These are phyloP conservation scores for Dicrurus megarhynchus DNA, from an alignment of 2,113 vertebrate species.

Conservation along the genomic window DNA sequence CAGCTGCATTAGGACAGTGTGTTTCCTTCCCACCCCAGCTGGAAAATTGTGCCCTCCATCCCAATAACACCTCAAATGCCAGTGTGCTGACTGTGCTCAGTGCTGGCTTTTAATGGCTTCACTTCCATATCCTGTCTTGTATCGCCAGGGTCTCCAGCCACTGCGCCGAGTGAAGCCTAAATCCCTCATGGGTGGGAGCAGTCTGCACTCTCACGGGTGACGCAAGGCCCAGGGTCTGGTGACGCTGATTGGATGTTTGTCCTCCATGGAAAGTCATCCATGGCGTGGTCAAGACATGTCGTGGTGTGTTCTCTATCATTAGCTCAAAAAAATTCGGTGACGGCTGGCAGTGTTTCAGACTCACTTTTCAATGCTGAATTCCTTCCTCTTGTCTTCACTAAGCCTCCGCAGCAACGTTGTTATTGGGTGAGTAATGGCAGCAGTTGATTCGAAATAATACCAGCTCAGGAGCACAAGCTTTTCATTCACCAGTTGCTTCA, in stretches of 20 bases:
- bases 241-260: neutral
- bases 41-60: neutral
- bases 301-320: neutral
- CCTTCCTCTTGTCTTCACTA: conserved; percentile 4
- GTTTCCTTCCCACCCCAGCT: neutral
- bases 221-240: neutral
- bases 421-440: neutral
- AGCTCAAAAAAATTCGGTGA: neutral
- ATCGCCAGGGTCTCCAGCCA: neutral
- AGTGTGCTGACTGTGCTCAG: neutral
- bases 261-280: neutral
- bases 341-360: neutral
- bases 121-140: neutral
- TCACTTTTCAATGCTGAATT: neutral
- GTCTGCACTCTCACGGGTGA: neutral
- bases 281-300: neutral
- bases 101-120: neutral
- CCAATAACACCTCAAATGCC: neutral
- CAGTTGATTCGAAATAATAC: neutral
- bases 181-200: neutral
- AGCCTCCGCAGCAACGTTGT: neutral
- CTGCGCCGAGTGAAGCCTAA: neutral
- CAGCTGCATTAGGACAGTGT: neutral
- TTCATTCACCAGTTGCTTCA: neutral
- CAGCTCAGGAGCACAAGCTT: neutral